Evolutionary conservation across 2,888 invertebrate genomes (phyloP).

Genomic region (Hypolimnas misippus): DNA sequence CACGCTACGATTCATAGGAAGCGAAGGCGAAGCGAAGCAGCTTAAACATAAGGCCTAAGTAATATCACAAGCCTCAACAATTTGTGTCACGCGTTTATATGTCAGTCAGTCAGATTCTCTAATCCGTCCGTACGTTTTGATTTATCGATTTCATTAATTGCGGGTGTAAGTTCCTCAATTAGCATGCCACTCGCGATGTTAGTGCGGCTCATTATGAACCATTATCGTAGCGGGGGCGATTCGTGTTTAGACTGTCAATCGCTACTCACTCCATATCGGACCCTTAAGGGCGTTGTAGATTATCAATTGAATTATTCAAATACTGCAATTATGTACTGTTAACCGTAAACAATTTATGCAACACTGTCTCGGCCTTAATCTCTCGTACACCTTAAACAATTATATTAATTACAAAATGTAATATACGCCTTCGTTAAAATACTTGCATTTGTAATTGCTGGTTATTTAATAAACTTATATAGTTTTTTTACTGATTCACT

Average conservation of each 20-base stretch:
- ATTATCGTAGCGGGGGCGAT: slow-evolving; percentile 64
- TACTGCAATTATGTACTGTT: slow-evolving; percentile 43
- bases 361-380: slow-evolving; percentile 28
- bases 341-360: slow-evolving; percentile 32
- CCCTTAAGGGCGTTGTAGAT: slow-evolving; percentile 55
- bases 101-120: not conserved
- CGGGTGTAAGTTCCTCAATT: slow-evolving; percentile 49
- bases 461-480: not conserved
- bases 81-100: slow-evolving; percentile 3
- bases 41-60: too few species aligned
- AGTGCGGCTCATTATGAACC: slow-evolving; percentile 65
- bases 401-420: slow-evolving; percentile 29
- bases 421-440: slow-evolving; percentile 7
- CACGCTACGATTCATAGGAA: too few species aligned
- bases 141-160: slow-evolving; percentile 50
- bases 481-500: not conserved
- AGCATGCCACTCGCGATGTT: slow-evolving; percentile 63
- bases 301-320: slow-evolving; percentile 61
- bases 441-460: not conserved
- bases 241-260: slow-evolving; percentile 66
- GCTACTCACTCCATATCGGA: slow-evolving; percentile 53
- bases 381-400: slow-evolving; percentile 26
- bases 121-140: slow-evolving; percentile 46
- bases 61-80: too few species aligned
- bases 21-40: too few species aligned